These are phyloP conservation scores for Tetramorium bicarinatum DNA, from an alignment of 2,888 invertebrate species.

Conservation along the genomic window DNA sequence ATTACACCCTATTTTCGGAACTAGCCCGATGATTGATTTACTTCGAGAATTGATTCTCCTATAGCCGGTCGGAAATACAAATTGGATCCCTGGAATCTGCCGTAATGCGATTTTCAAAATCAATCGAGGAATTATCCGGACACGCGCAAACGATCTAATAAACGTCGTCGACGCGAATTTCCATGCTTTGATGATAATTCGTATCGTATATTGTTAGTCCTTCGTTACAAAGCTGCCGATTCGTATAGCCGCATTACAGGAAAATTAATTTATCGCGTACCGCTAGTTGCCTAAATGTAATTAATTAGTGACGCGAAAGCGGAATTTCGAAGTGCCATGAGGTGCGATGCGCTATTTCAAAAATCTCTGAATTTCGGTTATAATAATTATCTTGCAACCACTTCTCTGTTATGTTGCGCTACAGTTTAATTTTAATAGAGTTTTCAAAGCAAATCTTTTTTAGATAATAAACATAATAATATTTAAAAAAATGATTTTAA, in stretches of 20 bases:
- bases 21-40: conserved; percentile 39
- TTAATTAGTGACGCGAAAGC: conserved; percentile 71
- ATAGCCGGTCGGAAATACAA: conserved; percentile 37
- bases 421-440: not conserved
- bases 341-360: conserved; percentile 14
- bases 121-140: conserved; percentile 57
- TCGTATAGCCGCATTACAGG: conserved; percentile 55
- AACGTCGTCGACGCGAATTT: conserved; percentile 46
- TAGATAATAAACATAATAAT: not conserved
- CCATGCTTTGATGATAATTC: conserved; percentile 59
- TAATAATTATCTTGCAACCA: not conserved
- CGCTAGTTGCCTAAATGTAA: conserved; percentile 62
- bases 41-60: conserved; percentile 38
- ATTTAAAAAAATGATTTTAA: conserved; percentile 6
- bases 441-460: not conserved
- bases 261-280: conserved; percentile 69
- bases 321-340: conserved; percentile 31
- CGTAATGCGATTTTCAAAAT: conserved; percentile 56
- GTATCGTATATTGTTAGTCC: conserved; percentile 64
- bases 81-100: conserved; percentile 49
- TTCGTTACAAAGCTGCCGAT: conserved; percentile 69
- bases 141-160: conserved; percentile 55
- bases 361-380: conserved; percentile 31
- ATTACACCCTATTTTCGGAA: conserved; percentile 43
- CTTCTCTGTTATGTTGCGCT: not conserved